Base-by-base conservation (phyloP, 2,888 invertebrate species). In the Cantharis lateralis region DNA sequence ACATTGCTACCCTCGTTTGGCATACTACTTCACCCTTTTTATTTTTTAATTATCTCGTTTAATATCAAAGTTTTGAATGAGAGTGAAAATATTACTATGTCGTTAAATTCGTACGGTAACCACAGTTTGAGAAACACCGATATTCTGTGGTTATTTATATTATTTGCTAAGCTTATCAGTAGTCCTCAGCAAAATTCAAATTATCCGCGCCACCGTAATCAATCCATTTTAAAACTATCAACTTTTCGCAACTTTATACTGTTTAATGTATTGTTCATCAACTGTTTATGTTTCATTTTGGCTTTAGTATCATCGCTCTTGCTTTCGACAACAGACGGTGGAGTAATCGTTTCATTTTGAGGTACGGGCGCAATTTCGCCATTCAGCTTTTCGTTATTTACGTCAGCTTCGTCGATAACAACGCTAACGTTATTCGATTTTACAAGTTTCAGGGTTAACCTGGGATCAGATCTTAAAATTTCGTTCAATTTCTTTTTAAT, bases 181-280 rank as follows among this genome's bases (percentile, higher is more conserved):
- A 26, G 2, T 26, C 9, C 9, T 3, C 32, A 3, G 32, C 13
- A 32, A 4, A 32, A 5, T 32, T n/a, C 5, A 20, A 63, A 20
- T 4, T 20, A 20, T 4, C 16, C 64, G 16, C 24, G 70, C 61
- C n/a, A 64, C 24, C 76, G 62, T 11, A 70, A 74, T 72, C 26
- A 70, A 63, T 77, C 68, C 11, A 66, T 62, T 70, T 78, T 78
- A 70, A 81, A 77, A 75, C 80, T 81, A 9, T 79, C 80, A 9
- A 73, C 61, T 70, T 83, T 83, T 24, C 83, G 81, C 72, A 84
- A 76, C 78, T 80, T 83, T 72, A 85, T 84, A 70, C 81, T 84
- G 63, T 81, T 82, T 71, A 85, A 83, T n/a, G 84, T 83, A 77
- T 83, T 82, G 24, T 82, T 77, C 85, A 80, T 84, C 80, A 68